Evolutionary conservation across 2,888 invertebrate genomes (phyloP), one percentile per base, ranked within the genome.

Genomic region (Polyploca ridens): DNA sequence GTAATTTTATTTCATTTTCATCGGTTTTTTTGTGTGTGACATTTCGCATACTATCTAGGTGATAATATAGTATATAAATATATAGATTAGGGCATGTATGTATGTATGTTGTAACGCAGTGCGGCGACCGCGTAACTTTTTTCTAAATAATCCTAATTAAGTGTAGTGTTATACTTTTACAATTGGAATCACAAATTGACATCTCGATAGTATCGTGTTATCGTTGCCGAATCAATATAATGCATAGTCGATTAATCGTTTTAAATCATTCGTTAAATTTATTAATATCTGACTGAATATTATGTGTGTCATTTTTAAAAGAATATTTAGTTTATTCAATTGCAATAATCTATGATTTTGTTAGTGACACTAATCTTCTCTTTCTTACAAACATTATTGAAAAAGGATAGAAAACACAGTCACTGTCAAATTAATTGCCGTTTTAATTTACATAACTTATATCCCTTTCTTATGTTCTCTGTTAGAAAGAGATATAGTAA

Each of bases 151-250:
- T 68, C 72, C 85, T 90, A 88, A 84, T 84, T 91, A 93, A 92
- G 91, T 83, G 92, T 93, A 93, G 92, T 88, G 88, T 88, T 88
- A 87, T 79, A 87, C 87, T 92, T 92, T 91, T 91, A 92, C 92
- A 93, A 41, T 61, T 85, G 82, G 88, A 89, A 92, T 92, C 90
- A 91, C 90, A 92, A 90, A 88, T 84, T 83, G 86, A 86, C 83
- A 78, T 82, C 79, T 83, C 82, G 84, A 73, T 66, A 71, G 75
- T 76, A 86, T 83, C 85, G 86, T 81, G 81, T 82, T 81, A 81
- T 82, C 83, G 75, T 69, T 75, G 78, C 72, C 63, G 66, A 63
- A 69, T 69, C 64, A 54, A 65, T 63, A 38, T 44, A 54, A 33
- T 61, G 13, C 41, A 13, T 41, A 41, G 13, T 41, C 41, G 13